A percentile compares a stretch with the other conserved stretches of the same genome.
Conservation (phyloP, 2,888 invertebrate species). For the Balanococcus diminutus region DNA sequence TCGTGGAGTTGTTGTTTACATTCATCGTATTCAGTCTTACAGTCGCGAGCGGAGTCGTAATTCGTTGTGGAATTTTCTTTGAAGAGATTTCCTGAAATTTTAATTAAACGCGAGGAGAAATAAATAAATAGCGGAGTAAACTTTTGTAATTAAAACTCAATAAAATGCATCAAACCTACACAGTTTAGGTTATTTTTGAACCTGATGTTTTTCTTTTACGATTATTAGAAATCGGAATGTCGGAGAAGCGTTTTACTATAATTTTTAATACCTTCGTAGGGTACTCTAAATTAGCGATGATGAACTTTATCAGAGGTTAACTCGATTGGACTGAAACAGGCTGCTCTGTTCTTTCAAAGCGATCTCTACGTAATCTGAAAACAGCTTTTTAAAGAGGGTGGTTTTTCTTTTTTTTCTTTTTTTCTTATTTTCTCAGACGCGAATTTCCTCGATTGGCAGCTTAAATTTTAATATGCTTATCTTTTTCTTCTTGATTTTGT, state of each 20-base stretch:
- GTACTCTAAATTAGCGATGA: not conserved
- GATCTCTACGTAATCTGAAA: not conserved
- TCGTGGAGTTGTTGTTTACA: slow-evolving; percentile 22
- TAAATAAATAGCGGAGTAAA: slow-evolving; percentile 3
- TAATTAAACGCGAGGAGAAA: slow-evolving; percentile 23
- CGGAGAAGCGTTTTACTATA: not conserved
- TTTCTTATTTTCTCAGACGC: not conserved
- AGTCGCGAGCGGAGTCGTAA: slow-evolving; percentile 12
- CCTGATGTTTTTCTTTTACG: not conserved
- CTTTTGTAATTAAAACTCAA: slow-evolving; percentile 42
- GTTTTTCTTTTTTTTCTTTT: not conserved
- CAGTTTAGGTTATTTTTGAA: slow-evolving; percentile 18
- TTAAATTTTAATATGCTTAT: not conserved
- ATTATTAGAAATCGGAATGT: not conserved
- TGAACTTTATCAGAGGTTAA: slow-evolving; percentile 4
- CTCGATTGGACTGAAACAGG: not conserved
- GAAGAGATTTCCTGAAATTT: slow-evolving; percentile 30
- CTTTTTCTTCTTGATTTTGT: not conserved
- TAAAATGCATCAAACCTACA: slow-evolving; percentile 32
- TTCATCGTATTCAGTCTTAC: not conserved
- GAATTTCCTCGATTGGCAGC: not conserved
- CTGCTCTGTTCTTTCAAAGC: not conserved
- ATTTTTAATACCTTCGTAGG: not conserved
- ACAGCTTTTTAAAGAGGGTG: not conserved
- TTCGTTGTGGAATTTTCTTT: slow-evolving; percentile 33